Evolutionary conservation across 1,140 invertebrate species (phyloP), one percentile per base, ranked within the genome.

Genomic region (Neodiprion virginianus): DNA sequence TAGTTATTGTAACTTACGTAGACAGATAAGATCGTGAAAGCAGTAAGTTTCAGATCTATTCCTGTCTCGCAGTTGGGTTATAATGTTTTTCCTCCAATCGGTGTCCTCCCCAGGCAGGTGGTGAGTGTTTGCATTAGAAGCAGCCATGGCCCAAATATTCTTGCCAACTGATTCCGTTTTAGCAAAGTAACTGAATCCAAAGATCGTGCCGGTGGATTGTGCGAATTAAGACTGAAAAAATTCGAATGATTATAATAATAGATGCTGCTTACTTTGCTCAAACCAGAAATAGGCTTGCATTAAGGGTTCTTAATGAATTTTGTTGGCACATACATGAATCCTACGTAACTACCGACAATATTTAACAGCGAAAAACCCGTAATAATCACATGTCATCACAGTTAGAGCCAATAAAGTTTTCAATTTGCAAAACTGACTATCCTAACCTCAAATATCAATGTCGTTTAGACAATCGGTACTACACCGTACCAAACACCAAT

Each of bases 11-110:
- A 74, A 81, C 90, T 88, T 88, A 93, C 92, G 92, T 81, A 91
- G 88, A 78, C 86, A 86, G 76, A 93, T 92, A 73, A 93, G 88
- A 83, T 93, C 92, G 74, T 91, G 89, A 79, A 92, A 93, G 79
- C 89, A 89, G 50, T 89, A 81, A 21, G 89, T 90, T 86, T 93
- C 89, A 71, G 84, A 86, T 80, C 84, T 89, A 82, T 93, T 92
- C 77, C 92, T 88, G 70, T 90, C 88, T 47, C 90, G 89, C 70
- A 93, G 80, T 78, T 91, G 89, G 75, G 82, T 84, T 76, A 92
- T 84, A 76, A 93, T 86, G 82, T 87, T 85, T 74, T 90, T 88
- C 72, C 90, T 90, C 92, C 92, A 93, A 72, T 84, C 84, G 72
- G 80, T 81, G 49, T 86, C 79, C 12, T 88, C 85, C 21, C 82